phyloP scores from a whole-genome alignment of 2,888 invertebrate species.

The Xanthostigma xanthostigma region DNA sequence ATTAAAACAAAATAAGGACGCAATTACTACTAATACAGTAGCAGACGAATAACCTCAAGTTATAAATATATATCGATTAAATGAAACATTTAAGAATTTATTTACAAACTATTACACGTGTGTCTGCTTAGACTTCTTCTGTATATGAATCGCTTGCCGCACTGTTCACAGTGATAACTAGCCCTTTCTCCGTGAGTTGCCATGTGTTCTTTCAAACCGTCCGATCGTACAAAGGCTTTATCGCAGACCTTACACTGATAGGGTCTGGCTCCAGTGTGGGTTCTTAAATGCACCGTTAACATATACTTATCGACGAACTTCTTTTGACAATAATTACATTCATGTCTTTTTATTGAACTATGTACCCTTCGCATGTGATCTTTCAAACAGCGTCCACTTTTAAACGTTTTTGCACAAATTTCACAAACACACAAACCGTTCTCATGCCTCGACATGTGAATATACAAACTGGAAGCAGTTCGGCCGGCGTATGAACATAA shows the following conservation, averaged over 20 bases:
- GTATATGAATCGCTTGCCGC: constrained; percentile 19
- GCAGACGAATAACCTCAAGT: no score
- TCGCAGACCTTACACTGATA: constrained; percentile 19
- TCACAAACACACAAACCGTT: constrained; percentile 20
- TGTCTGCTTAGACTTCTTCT: constrained; percentile 20
- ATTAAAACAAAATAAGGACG: no score
- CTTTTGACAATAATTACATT: constrained; percentile 20
- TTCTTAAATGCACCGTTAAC: constrained; percentile 19
- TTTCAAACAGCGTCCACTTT: constrained; percentile 20
- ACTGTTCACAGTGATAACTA: constrained; percentile 17
- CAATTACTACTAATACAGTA: no score
- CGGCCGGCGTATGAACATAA: constrained; percentile 5
- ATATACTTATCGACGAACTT: constrained; percentile 21
- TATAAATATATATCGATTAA: no score
- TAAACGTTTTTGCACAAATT: constrained; percentile 21
- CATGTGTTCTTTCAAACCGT: constrained; percentile 21
- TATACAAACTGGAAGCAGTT: constrained; percentile 18
- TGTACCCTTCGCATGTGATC: constrained; percentile 21
- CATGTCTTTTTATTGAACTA: constrained; percentile 18
- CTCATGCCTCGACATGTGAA: constrained; percentile 21
- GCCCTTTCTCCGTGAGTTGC: constrained; percentile 17
- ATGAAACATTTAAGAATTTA: neutral
- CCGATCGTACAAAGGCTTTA: constrained; percentile 20
- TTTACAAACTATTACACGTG: constrained; percentile 12
- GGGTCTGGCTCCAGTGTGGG: constrained; percentile 21